Evolutionary conservation across 2,888 invertebrate genomes (phyloP), one percentile per base, ranked within the genome.

Genomic region (Drosophila kokeensis): DNA sequence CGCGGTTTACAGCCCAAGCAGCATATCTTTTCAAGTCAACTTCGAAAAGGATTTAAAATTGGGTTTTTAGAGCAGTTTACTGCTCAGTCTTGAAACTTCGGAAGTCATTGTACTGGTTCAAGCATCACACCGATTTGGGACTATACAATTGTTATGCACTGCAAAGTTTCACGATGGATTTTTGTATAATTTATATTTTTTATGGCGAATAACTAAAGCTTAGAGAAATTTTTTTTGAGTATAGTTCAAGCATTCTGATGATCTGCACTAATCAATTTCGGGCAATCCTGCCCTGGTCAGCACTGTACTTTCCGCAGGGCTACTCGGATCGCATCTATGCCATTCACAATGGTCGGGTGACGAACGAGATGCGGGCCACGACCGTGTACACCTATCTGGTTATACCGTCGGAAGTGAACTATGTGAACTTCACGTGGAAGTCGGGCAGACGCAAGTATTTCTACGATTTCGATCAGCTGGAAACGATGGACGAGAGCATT

Each of bases 401-500:
- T 67, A 98, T 99, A 91, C 98, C 98, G 2, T 96, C 98, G 7
- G 98, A 98, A 94, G 97, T 98, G 30, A 96, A 96, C 73, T 96
- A 96, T 92, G 97, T 98, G 2, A 98, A 98, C 93, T 98, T 98
- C 92, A 98, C 98, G 52, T 98, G 98, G 98, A 96, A 96, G 90
- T 96, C 97, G 1, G 97, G 97, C 24, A 94, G 94, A 79, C 96
- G 96, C 92, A 96, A 96, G 91, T 97, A 97, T 92, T 95, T 95
- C 90, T 98, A 98, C 92, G 95, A 97, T 92, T 98, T 98, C 92
- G 97, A 97, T 92, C 95, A 96, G 64, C 94, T 98, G 79, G 96
- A 97, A 89, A 97, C 98, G 10, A 96, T 96, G 86, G 97, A 98
- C 92, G 96, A 97, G 81, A 96, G 96, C 82, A 96, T 98, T 82